These are phyloP conservation scores for Ictinia mississippiensis DNA, from an alignment of 2,797 vertebrate species.

Conservation along the genomic window DNA sequence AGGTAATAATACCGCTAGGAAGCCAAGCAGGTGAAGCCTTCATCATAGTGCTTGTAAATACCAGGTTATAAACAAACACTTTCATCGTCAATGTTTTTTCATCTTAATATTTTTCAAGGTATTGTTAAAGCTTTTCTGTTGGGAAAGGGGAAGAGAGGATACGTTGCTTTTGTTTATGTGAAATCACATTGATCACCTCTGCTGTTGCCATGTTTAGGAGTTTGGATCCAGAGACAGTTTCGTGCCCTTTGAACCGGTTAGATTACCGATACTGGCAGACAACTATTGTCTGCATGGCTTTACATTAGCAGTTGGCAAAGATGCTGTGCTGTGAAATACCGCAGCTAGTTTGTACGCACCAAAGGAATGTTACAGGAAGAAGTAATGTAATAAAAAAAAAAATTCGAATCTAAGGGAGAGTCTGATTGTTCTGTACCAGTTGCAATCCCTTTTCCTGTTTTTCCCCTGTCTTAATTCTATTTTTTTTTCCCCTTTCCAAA, in stretches of 20 bases:
- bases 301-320: background rate
- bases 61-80: background rate
- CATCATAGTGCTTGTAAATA: background rate
- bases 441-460: background rate
- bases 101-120: background rate
- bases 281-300: background rate
- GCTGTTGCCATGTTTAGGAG: background rate
- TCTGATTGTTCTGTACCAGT: background rate
- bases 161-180: background rate
- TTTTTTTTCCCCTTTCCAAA: background rate
- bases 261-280: background rate
- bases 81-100: background rate
- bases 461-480: background rate
- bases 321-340: background rate
- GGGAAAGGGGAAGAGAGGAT: background rate
- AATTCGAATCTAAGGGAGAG: background rate
- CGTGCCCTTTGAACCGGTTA: background rate
- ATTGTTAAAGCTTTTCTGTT: background rate
- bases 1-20: accelerated
- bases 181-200: background rate
- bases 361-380: background rate
- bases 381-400: background rate
- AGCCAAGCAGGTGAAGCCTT: background rate
- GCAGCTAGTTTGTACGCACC: background rate
- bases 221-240: background rate